Conservation (phyloP, 2,888 invertebrate species). For the Luffia ferchaultella region DNA sequence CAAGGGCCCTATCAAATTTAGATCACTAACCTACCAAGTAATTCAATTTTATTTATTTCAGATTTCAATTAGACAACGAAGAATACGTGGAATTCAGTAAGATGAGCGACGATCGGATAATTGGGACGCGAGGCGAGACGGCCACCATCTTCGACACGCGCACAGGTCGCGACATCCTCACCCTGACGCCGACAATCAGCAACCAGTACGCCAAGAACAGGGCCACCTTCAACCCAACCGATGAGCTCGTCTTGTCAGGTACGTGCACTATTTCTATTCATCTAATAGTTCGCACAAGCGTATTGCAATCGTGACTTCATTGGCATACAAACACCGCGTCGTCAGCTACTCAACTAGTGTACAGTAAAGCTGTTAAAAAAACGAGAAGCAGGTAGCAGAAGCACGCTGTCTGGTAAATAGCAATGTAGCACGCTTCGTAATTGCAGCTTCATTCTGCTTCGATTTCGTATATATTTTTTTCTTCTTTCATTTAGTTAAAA, state of each 20-base stretch:
- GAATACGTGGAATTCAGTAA: constrained; percentile 94
- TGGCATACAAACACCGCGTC: no score
- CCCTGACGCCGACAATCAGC: constrained; percentile 81
- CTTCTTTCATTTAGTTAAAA: no score
- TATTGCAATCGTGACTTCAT: no score
- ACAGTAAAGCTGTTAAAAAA: constrained; percentile 9
- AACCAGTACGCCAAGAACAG: constrained; percentile 94
- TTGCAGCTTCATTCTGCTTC: no score
- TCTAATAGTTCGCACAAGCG: no score
- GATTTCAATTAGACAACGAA: constrained; percentile 80
- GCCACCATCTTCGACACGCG: constrained; percentile 90
- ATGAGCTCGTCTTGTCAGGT: constrained; percentile 90
- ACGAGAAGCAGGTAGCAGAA: no score
- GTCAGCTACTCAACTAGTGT: constrained; percentile 38
- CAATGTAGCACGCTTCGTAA: no score
- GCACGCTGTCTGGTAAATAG: no score
- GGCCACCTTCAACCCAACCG: constrained; percentile 93
- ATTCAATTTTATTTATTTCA: constrained; percentile 26
- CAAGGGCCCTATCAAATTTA: no score
- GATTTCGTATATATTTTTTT: no score
- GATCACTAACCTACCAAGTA: no score
- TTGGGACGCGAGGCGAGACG: constrained; percentile 87
- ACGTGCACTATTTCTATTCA: no score
- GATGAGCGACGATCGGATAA: constrained; percentile 81
- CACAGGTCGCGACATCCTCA: constrained; percentile 77